phyloP scores from a whole-genome alignment of 2,888 invertebrate species.

The Pristionchus exspectatus region DNA sequence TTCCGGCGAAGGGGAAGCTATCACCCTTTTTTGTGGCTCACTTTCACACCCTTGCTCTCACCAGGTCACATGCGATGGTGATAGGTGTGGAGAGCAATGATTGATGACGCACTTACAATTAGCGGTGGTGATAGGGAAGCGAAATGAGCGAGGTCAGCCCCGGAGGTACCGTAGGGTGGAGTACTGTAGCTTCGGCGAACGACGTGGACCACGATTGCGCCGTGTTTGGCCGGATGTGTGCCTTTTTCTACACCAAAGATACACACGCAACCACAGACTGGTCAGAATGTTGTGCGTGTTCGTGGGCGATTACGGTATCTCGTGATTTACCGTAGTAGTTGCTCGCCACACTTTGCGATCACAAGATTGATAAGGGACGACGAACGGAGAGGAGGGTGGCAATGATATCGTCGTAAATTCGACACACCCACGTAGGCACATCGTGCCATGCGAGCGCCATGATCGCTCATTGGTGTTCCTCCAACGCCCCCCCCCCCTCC shows the following conservation, averaged over 20 bases:
- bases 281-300: not conserved
- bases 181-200: not conserved
- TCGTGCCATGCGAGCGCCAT: not conserved
- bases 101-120: constrained; percentile 29
- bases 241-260: not conserved
- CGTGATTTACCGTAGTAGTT: constrained; percentile 14
- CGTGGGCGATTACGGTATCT: not conserved
- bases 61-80: constrained; percentile 3
- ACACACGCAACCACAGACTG: not conserved
- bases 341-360: not conserved
- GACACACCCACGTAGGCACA: constrained; percentile 18
- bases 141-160: constrained; percentile 27
- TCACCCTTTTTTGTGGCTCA: constrained; percentile 9
- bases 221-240: constrained; percentile 1
- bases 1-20: constrained; percentile 9
- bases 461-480: constrained; percentile 26
- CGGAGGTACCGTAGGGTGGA: not conserved
- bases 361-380: constrained; percentile 12
- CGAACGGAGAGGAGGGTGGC: constrained; percentile 1
- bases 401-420: constrained; percentile 20
- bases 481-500: not conserved
- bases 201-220: not conserved
- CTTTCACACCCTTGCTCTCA: not conserved
- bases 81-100: not conserved
- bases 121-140: not conserved